phyloP scores from a whole-genome alignment of 2,888 invertebrate species.

The Clostera curtula region DNA sequence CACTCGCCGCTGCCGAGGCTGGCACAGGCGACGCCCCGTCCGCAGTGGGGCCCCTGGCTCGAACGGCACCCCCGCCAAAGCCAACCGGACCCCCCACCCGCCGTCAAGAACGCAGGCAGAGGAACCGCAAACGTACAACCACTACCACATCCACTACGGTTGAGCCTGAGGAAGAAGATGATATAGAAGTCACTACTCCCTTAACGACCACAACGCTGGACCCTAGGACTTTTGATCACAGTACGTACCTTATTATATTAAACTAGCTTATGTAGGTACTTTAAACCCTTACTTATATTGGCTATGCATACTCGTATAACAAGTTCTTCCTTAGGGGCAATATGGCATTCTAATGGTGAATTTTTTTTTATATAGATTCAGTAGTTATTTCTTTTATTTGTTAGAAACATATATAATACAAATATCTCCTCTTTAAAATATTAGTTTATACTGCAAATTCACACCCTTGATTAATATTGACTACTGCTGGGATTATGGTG shows the following conservation, averaged over 20 bases:
- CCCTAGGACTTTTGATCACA: slow-evolving; percentile 56
- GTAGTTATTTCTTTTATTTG: too few relatives aligned
- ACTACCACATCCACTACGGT: slow-evolving; percentile 47
- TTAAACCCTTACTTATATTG: too few relatives aligned
- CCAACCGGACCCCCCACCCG: slow-evolving; percentile 16
- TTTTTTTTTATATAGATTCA: too few relatives aligned
- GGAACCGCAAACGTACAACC: slow-evolving; percentile 45
- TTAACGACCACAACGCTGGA: slow-evolving; percentile 50
- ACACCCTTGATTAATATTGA: too few relatives aligned
- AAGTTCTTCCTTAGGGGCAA: too few relatives aligned
- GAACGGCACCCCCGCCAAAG: slow-evolving; percentile 16
- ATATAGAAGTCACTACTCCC: slow-evolving; percentile 37
- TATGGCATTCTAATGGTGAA: too few relatives aligned
- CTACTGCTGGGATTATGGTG: too few relatives aligned
- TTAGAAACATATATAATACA: too few relatives aligned
- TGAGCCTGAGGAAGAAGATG: slow-evolving; percentile 42
- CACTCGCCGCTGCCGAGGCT: slow-evolving; percentile 53
- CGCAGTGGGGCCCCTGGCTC: slow-evolving; percentile 14
- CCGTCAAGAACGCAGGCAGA: slow-evolving; percentile 34
- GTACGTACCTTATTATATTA: slow-evolving; percentile 39
- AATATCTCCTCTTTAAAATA: too few relatives aligned
- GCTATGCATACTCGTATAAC: too few relatives aligned
- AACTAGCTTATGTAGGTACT: too few relatives aligned
- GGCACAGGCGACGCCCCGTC: slow-evolving; percentile 27
- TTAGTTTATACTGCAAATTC: too few relatives aligned